Base-by-base conservation (phyloP, 2,888 invertebrate species). In the Lasioglossum malachurum region DNA sequence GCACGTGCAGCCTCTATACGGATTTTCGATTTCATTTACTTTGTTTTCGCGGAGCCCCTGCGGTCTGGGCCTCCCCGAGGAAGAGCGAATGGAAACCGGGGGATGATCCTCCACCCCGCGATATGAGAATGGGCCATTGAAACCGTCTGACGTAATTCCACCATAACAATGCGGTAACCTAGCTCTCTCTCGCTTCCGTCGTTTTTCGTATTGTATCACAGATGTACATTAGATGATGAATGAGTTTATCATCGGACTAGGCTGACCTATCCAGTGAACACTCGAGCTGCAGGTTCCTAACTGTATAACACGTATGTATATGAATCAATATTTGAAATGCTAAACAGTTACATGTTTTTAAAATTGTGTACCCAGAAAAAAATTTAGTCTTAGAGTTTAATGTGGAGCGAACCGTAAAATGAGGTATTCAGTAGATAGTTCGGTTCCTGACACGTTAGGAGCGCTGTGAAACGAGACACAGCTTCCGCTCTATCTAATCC, bases 1-100 rank as follows among this genome's bases (percentile, higher is more conserved):
- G 90, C 92, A 93, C 93, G 92, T 93, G 90, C 92, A 85, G 31
- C 80, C 80, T 57, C 89, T 46, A 60, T 75, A 87, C 89, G 82
- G 78, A 85, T 89, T 89, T 87, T 89, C 89, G 82, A 89, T 89
- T 89, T 90, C 89, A 85, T 89, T 89, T 85, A 83, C 82, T 87
- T 87, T 84, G 76, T 86, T 82, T 81, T 71, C 81, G 16, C 57
- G 12, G 60, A 67, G 35, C 41, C 60, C 49, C 38, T 76, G 67
- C 46, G 79, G 75, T 73, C 53, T 57, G 78, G 38, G 27, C n/a
- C 31, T 46, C 69, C 19, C 53, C 23, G 49, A 77, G 49, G 35
- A 77, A 38, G 7, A 49, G 23, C 35, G 19, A 19, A 31, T 19
- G 46, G 27, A 38, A 49, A 27, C 27, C 5, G 38, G 12, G 71